phyloP scores from a whole-genome alignment of 2,888 invertebrate genomes.

The Pseudoips prasinana region DNA sequence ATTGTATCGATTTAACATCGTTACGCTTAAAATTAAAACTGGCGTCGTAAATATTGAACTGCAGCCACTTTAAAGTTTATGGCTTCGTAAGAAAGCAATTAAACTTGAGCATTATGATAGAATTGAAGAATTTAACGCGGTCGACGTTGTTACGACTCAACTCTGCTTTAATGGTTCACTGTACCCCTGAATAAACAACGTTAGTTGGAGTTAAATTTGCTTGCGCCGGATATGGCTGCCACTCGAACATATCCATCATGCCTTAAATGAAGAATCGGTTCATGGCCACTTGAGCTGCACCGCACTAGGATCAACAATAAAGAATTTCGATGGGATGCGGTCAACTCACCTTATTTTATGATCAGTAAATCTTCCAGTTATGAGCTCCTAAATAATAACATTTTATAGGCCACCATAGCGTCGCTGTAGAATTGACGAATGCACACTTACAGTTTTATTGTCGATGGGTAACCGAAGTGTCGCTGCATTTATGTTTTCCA shows the following conservation, averaged over 20 bases:
- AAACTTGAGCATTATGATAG: constrained; percentile 75
- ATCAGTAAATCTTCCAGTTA: constrained; percentile 72
- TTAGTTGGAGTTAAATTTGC: constrained; percentile 77
- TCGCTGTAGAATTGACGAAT: constrained; percentile 66
- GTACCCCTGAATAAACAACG: constrained; percentile 79
- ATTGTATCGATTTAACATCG: constrained; percentile 59
- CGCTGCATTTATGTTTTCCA: constrained; percentile 62
- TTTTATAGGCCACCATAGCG: constrained; percentile 67
- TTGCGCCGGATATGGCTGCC: constrained; percentile 76
- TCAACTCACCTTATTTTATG: constrained; percentile 65
- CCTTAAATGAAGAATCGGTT: constrained; percentile 62
- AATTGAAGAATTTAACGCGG: constrained; percentile 77
- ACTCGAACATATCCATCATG: constrained; percentile 73
- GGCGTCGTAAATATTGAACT: constrained; percentile 61
- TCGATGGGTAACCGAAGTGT: constrained; percentile 55
- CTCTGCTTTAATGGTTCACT: constrained; percentile 76
- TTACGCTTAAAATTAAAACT: constrained; percentile 60
- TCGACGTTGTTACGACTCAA: constrained; percentile 67
- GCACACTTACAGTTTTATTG: constrained; percentile 63
- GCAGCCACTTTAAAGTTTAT: constrained; percentile 69
- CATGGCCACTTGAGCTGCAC: constrained; percentile 48
- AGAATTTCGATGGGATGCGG: constrained; percentile 52
- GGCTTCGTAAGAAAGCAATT: constrained; percentile 76
- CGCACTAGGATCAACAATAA: constrained; percentile 43
- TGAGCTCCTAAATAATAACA: constrained; percentile 77